Conservation (phyloP, 2,888 invertebrate genomes). For the Lasioglossum pauxillum region DNA sequence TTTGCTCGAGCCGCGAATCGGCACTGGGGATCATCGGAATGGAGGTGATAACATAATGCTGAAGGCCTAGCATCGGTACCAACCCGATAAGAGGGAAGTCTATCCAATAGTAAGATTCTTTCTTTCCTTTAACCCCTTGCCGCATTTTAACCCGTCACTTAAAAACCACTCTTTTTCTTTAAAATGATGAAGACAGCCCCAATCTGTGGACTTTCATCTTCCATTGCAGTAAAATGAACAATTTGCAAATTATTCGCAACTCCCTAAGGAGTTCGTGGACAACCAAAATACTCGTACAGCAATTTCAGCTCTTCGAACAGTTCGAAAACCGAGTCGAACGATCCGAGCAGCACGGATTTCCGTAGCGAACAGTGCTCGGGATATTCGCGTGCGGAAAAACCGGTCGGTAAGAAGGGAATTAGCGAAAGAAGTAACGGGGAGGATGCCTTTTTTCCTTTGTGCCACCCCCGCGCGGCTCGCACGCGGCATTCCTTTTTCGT, state of each 20-base stretch:
- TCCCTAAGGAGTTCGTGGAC: too few relatives aligned
- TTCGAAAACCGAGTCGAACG: neutral
- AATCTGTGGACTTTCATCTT: too few relatives aligned
- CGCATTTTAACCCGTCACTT: too few relatives aligned
- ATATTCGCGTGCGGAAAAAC: slow-evolving; percentile 69
- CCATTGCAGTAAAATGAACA: too few relatives aligned
- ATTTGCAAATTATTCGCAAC: too few relatives aligned
- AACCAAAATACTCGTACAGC: neutral
- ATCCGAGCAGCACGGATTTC: neutral
- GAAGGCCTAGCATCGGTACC: neutral
- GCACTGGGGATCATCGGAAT: neutral
- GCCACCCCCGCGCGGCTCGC: slow-evolving; percentile 38
- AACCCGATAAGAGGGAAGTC: too few relatives aligned
- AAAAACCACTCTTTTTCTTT: too few relatives aligned
- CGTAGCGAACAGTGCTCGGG: slow-evolving; percentile 12
- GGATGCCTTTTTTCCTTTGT: slow-evolving; percentile 48
- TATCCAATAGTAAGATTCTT: too few relatives aligned
- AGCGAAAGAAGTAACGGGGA: slow-evolving; percentile 76
- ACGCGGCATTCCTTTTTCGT: slow-evolving; percentile 59
- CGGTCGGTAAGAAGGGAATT: slow-evolving; percentile 78
- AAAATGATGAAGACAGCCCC: too few relatives aligned
- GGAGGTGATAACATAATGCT: neutral
- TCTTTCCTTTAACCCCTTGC: too few relatives aligned
- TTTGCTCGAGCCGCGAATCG: neutral
- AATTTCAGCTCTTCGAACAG: neutral